These are phyloP conservation scores for Steinernema feltiae DNA, from an alignment of 1,140 invertebrate genomes.

Conservation along the genomic window DNA sequence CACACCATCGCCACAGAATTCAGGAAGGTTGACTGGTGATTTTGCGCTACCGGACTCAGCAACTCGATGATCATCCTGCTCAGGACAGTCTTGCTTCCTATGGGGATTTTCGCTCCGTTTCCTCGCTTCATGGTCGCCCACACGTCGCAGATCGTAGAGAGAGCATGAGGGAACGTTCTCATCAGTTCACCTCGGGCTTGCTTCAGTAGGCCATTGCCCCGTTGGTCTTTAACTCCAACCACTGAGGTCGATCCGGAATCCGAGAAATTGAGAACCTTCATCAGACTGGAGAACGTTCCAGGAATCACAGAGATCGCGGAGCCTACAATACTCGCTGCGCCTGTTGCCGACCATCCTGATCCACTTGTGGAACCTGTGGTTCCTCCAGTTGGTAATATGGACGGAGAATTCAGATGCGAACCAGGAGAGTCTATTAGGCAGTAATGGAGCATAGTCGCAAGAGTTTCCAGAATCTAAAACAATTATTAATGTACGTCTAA, in stretches of 20 bases:
- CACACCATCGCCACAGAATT: conserved; percentile 80
- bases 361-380: conserved; percentile 15
- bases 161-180: conserved; percentile 73
- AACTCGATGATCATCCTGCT: conserved; percentile 76
- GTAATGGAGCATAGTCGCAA: conserved; percentile 77
- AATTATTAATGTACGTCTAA: not conserved
- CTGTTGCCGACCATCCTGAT: conserved; percentile 3
- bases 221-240: not conserved
- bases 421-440: conserved; percentile 70
- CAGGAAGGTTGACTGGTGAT: conserved; percentile 76
- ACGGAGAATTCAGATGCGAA: conserved; percentile 45
- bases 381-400: conserved; percentile 14
- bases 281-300: conserved; percentile 69
- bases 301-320: conserved; percentile 51
- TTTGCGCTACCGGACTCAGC: conserved; percentile 76
- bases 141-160: conserved; percentile 72
- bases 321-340: conserved; percentile 59
- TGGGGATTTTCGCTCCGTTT: not conserved
- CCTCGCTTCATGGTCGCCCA: conserved; percentile 68
- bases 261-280: conserved; percentile 66
- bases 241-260: conserved; percentile 29
- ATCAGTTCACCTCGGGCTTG: conserved; percentile 70
- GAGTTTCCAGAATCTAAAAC: conserved; percentile 66
- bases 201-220: conserved; percentile 58
- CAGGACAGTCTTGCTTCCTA: too few species aligned